Percentiles rank a stretch among this genome's conserved stretches.
These are phyloP conservation scores for Callorhinus ursinus DNA, from an alignment of 2,113 vertebrate species.

Conservation along the genomic window DNA sequence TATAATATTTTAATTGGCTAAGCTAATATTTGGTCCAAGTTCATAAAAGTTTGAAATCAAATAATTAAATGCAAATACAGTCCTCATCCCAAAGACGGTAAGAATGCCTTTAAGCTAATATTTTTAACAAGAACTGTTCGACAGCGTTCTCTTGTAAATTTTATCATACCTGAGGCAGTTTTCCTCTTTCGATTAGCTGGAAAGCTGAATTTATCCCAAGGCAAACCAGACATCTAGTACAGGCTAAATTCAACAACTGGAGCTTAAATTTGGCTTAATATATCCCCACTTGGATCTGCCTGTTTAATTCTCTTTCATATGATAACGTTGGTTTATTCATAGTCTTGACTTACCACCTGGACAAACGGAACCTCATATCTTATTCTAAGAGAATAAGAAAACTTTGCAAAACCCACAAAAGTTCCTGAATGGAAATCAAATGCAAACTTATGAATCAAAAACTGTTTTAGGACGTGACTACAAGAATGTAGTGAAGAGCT, in stretches of 20 bases:
- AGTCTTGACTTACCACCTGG: constrained; percentile 85
- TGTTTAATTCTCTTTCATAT: constrained; percentile 93
- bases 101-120: constrained; percentile 91
- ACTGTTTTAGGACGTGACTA: constrained; percentile 71
- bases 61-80: constrained; percentile 91
- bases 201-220: constrained; percentile 91
- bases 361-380: constrained; percentile 83
- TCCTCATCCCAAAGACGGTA: constrained; percentile 85
- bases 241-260: constrained; percentile 92
- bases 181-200: constrained; percentile 87
- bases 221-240: constrained; percentile 91
- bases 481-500: constrained; percentile 55
- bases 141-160: constrained; percentile 91
- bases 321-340: constrained; percentile 87
- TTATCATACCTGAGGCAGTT: constrained; percentile 92
- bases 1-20: constrained; percentile 79
- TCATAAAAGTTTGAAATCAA: constrained; percentile 86
- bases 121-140: constrained; percentile 89
- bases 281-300: constrained; percentile 93
- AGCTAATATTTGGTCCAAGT: constrained; percentile 82
- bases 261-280: constrained; percentile 95
- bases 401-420: constrained; percentile 80
- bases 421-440: constrained; percentile 81
- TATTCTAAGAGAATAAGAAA: constrained; percentile 84
- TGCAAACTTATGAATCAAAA: constrained; percentile 73